Evolutionary conservation across 2,888 invertebrate species (phyloP), one percentile per base, ranked within the genome.

Genomic region (Dicycla oo): DNA sequence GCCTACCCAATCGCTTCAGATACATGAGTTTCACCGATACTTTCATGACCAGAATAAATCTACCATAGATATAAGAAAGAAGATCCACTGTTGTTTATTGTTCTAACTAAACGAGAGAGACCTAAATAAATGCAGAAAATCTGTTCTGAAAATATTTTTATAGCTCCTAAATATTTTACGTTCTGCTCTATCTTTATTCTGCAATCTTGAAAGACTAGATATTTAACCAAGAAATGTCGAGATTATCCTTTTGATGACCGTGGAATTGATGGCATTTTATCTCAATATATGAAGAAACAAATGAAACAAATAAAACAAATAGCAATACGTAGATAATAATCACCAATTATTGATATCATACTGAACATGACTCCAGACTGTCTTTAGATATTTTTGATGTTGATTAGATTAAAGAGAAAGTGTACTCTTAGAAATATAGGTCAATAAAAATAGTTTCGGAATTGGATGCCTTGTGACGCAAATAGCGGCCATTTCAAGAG

Each of bases 401-500:
- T 63, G 75, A 81, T 77, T 57, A 72, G 75, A 78, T 82, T 71
- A 76, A 45, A 62, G 40, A 66, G 53, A 74, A 74, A 82, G 74
- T 61, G 57, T 61, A 62, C 26, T 53, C 45, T 30, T 38, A 18
- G n/a, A 30, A 30, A 82, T 68, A 69, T 77, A 49, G 77, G 61
- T 64, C 71, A 43, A 79, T 75, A 68, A 68, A 72, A 82, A 79
- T 82, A 78, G 64, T 61, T 64, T 70, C 23, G 30, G 26, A 79
- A 65, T 69, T 79, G 62, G 75, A 68, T 61, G 66, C 61, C 58
- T 58, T n/a, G 51, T 82, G 78, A 70, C 81, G 81, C 62, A 78
- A 51, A 53, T 45, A 51, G 11, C 30, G 13, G 45, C 58, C 40
- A 63, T 40, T 69, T 51, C 26, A 30, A 53, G 4, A n/a, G 13